Evolutionary conservation across 2,797 vertebrate species (phyloP).

Genomic region (Molossus molossus): DNA sequence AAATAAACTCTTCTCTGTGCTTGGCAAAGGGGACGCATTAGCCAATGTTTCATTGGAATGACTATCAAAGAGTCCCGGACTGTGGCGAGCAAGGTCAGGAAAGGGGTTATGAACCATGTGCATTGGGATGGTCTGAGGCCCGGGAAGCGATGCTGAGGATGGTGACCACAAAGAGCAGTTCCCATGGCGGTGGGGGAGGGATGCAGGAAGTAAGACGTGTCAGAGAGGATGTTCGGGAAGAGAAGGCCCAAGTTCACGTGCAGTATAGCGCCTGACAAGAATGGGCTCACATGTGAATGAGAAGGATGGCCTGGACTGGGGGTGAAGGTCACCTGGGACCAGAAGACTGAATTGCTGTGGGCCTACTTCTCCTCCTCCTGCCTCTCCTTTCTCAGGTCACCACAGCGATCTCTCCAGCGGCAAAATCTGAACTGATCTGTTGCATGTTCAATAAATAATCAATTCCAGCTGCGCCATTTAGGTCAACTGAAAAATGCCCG

Average conservation of each 20-base stretch:
- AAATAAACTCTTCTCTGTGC: constrained; percentile 13
- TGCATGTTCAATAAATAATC: background rate
- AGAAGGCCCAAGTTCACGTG: background rate
- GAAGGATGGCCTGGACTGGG: background rate
- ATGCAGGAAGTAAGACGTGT: background rate
- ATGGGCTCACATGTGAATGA: background rate
- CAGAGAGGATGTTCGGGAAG: background rate
- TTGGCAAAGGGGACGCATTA: background rate
- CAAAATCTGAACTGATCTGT: background rate
- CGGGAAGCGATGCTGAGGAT: background rate
- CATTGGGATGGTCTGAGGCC: background rate
- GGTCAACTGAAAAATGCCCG: background rate
- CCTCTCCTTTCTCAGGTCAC: background rate
- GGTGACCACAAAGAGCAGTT: background rate
- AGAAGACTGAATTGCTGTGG: background rate
- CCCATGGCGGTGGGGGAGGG: background rate
- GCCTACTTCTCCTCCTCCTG: background rate
- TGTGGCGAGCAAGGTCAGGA: background rate
- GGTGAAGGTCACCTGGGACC: background rate
- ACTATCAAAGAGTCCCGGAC: background rate
- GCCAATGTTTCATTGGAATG: background rate
- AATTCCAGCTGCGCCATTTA: background rate
- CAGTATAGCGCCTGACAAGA: background rate
- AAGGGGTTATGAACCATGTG: background rate
- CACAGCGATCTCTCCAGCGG: background rate